A percentile compares a stretch with the other conserved stretches of the same genome.
These are phyloP conservation scores for Lomographa bimaculata DNA, from an alignment of 2,888 invertebrate genomes.

Conservation along the genomic window DNA sequence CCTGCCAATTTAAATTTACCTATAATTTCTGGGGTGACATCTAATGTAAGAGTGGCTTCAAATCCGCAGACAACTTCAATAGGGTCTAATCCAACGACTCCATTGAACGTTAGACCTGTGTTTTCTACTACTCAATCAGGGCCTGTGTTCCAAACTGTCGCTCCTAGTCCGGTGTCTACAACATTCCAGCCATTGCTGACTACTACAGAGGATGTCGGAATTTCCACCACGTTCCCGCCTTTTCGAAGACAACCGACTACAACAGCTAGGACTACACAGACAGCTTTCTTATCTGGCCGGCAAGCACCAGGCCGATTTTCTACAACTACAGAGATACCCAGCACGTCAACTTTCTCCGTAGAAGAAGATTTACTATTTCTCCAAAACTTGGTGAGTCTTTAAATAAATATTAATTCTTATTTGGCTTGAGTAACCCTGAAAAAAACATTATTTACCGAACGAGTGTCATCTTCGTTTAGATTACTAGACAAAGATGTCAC, in stretches of 20 bases:
- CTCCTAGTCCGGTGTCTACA: slow-evolving; percentile 56
- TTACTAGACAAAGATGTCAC: too few relatives aligned
- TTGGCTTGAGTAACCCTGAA: too few relatives aligned
- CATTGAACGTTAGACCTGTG: slow-evolving; percentile 61
- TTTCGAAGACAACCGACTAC: slow-evolving; percentile 54
- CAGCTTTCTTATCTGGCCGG: slow-evolving; percentile 46
- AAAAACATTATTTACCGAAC: too few relatives aligned
- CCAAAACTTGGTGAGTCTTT: slow-evolving; percentile 84
- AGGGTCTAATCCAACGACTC: slow-evolving; percentile 66
- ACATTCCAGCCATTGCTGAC: slow-evolving; percentile 37
- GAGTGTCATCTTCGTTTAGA: too few relatives aligned
- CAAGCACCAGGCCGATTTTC: slow-evolving; percentile 49
- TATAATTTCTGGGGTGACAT: slow-evolving; percentile 67
- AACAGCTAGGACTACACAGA: slow-evolving; percentile 41
- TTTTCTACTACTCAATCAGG: slow-evolving; percentile 53
- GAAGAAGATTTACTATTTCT: slow-evolving; percentile 84
- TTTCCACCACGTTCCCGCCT: slow-evolving; percentile 69
- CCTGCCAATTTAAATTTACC: slow-evolving; percentile 52
- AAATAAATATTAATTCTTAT: too few relatives aligned
- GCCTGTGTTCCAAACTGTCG: slow-evolving; percentile 50
- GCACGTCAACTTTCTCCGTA: slow-evolving; percentile 75
- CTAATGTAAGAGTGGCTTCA: slow-evolving; percentile 71
- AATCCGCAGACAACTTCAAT: slow-evolving; percentile 66
- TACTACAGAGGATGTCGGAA: slow-evolving; percentile 59
- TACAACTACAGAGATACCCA: slow-evolving; percentile 68